Base-by-base conservation (phyloP, 2,113 vertebrate genomes). In the Haplochromis burtoni region DNA sequence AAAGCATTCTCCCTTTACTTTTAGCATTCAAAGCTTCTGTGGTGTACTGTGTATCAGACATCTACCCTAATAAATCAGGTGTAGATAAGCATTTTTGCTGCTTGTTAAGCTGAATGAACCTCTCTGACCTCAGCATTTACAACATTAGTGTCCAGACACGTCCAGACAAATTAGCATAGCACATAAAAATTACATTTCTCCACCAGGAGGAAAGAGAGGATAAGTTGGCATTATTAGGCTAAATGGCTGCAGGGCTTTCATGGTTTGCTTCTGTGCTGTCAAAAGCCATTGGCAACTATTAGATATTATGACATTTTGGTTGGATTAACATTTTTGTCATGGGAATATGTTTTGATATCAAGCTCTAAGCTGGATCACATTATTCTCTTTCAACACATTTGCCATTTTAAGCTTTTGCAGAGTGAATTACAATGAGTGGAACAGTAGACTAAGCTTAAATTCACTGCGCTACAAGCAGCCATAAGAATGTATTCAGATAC, bases 251-350 rank as follows among this genome's bases (percentile, higher is more conserved):
- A 53, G 91, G 93, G 89, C 82, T 85, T 89, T 57, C 45, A 68
- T 47, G 49, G 66, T 82, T 78, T 87, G 81, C 86, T 21, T 90
- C 47, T 31, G 33, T 82, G 47, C 87, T 68, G 91, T 92, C 90
- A 86, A 68, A 89, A 89, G 82, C 76, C 81, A 88, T 38, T 86
- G 90, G 87, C 84, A 79, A 87, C 73, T 88, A 93, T 89, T 85
- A 92, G 71, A 89, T 87, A 83, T 68, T 76, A 81, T 94, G 94
- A 94, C 92, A 95, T 95, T 95, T 95, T 4, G 4, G 45, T 53
- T 51, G 86, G 85, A 86, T 87, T 88, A 86, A 79, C 84, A 83
- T 90, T 92, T 87, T 82, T 59, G 63, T 88, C 87, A 51, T 16
- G 82, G 89, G 92, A 90, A 88, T 80, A 80, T 33, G 82, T 89